These are phyloP conservation scores for Apamea crenata DNA, from an alignment of 2,888 invertebrate species.

Conservation along the genomic window DNA sequence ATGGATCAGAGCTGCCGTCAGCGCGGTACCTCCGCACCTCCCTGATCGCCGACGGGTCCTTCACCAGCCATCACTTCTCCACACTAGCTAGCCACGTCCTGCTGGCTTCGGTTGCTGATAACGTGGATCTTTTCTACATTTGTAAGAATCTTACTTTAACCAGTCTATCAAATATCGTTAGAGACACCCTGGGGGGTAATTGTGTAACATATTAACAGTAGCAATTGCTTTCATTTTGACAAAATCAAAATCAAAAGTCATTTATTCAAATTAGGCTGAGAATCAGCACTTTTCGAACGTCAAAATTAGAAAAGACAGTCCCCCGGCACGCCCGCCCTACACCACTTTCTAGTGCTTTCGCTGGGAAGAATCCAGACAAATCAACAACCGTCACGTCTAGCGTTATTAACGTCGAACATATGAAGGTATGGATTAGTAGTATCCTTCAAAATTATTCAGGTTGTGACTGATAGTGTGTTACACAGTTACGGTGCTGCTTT, in stretches of 20 bases:
- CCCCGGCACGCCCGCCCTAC: too few relatives aligned
- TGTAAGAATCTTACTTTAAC: constrained; percentile 53
- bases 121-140: constrained; percentile 67
- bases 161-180: neutral
- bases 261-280: too few relatives aligned
- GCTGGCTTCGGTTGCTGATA: constrained; percentile 64
- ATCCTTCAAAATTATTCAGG: neutral
- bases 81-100: constrained; percentile 66
- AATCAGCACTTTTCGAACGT: too few relatives aligned
- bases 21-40: constrained; percentile 70
- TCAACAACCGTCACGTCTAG: too few relatives aligned
- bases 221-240: too few relatives aligned
- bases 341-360: too few relatives aligned
- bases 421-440: neutral
- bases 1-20: constrained; percentile 73
- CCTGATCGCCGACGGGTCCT: constrained; percentile 70
- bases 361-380: too few relatives aligned
- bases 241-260: too few relatives aligned
- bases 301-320: too few relatives aligned
- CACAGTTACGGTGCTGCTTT: neutral
- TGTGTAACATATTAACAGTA: neutral
- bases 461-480: neutral
- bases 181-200: neutral
- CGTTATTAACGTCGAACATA: neutral
- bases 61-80: constrained; percentile 68